phyloP scores from a whole-genome alignment of 2,113 vertebrate genomes.

The Uria aalge region DNA sequence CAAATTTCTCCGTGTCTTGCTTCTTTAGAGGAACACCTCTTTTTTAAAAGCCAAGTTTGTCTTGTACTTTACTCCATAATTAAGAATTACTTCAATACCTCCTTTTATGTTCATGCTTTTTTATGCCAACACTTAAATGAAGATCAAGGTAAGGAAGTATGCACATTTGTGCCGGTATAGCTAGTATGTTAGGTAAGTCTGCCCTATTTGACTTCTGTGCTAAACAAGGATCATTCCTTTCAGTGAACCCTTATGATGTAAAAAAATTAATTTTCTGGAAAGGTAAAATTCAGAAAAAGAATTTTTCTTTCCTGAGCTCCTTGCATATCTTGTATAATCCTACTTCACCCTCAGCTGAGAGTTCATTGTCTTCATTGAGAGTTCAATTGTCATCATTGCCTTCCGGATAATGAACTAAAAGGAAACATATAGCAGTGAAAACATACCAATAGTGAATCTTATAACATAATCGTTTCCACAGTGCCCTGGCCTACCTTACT shows the following conservation, averaged over 20 bases:
- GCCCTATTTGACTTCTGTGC: not conserved
- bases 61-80: not conserved
- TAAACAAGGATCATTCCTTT: not conserved
- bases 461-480: not conserved
- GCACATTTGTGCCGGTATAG: not conserved
- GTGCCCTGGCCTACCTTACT: not conserved
- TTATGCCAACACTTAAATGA: not conserved
- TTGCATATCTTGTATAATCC: not conserved
- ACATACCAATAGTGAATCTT: not conserved
- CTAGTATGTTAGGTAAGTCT: rapidly evolving
- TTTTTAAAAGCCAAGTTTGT: not conserved
- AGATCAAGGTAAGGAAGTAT: not conserved
- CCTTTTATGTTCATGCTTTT: not conserved
- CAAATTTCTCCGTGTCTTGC: not conserved
- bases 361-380: not conserved
- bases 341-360: not conserved
- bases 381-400: too few species aligned
- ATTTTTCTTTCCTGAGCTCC: not conserved
- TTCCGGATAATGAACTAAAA: not conserved
- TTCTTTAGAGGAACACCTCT: not conserved
- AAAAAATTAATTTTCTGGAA: not conserved
- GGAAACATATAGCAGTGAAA: not conserved
- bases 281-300: not conserved
- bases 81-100: not conserved
- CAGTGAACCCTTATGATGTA: not conserved